Conservation (phyloP, 2,797 vertebrate species). For the Pitangus sulphuratus region DNA sequence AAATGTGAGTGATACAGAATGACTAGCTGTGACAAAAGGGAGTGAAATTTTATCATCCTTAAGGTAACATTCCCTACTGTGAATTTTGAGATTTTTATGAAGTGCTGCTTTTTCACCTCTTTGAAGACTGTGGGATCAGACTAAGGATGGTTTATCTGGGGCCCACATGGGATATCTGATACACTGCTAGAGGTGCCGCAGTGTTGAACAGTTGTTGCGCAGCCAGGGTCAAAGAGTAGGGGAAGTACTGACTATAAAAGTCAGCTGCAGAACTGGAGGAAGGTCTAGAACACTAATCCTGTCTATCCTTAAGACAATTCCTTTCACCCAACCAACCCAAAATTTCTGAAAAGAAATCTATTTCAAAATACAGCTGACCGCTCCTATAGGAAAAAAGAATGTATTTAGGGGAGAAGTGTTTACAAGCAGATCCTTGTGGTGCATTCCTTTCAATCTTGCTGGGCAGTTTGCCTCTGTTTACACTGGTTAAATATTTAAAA, state of each 20-base stretch:
- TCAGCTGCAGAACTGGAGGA: background rate
- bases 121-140: background rate
- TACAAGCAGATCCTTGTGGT: background rate
- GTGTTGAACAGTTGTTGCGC: background rate
- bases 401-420: background rate
- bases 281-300: background rate
- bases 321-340: background rate
- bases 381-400: background rate
- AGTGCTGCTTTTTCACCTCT: background rate
- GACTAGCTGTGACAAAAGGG: background rate
- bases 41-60: background rate
- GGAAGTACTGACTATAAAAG: background rate
- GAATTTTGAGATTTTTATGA: background rate
- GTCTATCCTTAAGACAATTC: background rate
- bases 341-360: background rate
- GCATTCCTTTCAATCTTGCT: background rate
- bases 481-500: conserved; percentile 27
- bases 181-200: background rate
- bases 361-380: background rate
- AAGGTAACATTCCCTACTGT: background rate
- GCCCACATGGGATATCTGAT: rapidly evolving
- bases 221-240: background rate
- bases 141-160: background rate
- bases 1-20: background rate
- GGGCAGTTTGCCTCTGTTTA: conserved; percentile 39